phyloP scores from a whole-genome alignment of 1,140 invertebrate species.

The Tetramorium alpestre region DNA sequence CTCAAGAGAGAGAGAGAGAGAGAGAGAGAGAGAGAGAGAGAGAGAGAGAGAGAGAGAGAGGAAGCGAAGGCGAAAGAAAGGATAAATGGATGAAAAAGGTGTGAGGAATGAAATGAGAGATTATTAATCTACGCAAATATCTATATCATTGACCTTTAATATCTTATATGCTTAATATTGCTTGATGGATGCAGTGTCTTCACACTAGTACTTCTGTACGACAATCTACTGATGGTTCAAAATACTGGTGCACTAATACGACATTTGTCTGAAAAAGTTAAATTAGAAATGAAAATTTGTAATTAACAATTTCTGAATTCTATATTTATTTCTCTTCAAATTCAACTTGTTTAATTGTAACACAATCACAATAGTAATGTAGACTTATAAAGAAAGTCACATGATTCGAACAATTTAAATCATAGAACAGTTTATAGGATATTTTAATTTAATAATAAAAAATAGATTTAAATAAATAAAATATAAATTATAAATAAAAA shows the following conservation, averaged over 20 bases:
- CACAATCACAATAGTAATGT: not conserved
- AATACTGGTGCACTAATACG: not conserved
- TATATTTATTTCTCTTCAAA: not conserved
- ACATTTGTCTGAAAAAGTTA: not conserved
- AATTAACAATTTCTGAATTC: not conserved
- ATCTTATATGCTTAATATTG: constrained; percentile 53
- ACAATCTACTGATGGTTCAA: not conserved
- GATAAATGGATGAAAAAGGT: not conserved
- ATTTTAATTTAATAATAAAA: not conserved
- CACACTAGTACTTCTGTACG: not conserved
- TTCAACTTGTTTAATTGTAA: not conserved
- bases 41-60: not conserved
- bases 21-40: not conserved
- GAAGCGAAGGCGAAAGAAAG: not conserved
- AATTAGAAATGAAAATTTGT: not conserved
- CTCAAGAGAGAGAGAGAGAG: not conserved
- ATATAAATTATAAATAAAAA: too few species aligned
- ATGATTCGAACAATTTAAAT: not conserved
- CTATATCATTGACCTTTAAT: constrained; percentile 2
- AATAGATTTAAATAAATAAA: not conserved
- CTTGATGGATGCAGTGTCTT: constrained; percentile 50
- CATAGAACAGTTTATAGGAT: not conserved
- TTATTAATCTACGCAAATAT: constrained; percentile 49
- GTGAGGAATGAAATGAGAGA: constrained; percentile 16
- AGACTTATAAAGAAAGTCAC: not conserved